Conservation (phyloP, 2,113 vertebrate genomes). For the Cochlearius cochlearius region DNA sequence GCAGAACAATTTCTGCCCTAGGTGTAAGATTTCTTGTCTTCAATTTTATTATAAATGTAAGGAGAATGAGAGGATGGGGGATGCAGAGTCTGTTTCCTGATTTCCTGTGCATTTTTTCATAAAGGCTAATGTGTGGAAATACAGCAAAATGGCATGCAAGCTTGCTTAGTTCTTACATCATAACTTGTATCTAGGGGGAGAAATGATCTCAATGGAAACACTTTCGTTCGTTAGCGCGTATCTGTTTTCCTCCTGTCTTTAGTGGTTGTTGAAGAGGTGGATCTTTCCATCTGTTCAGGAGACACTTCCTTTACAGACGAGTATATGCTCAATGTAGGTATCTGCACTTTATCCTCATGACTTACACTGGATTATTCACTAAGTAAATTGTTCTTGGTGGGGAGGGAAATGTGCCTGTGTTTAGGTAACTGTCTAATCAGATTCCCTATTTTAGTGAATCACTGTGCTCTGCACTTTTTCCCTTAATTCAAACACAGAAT, state of each 20-base stretch:
- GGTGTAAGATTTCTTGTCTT: neutral
- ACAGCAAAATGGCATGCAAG: neutral
- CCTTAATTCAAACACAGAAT: neutral
- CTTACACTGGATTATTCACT: neutral
- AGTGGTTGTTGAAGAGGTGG: neutral
- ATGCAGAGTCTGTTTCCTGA: neutral
- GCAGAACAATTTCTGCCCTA: neutral
- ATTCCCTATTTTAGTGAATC: neutral
- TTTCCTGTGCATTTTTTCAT: neutral
- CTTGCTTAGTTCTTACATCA: neutral
- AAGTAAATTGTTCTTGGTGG: neutral
- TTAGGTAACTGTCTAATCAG: neutral
- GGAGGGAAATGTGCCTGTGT: neutral
- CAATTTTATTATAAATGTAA: neutral
- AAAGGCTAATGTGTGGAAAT: neutral
- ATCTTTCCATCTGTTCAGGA: slow-evolving; percentile 4
- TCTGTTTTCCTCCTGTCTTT: neutral
- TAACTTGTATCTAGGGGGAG: neutral
- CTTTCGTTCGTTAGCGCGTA: neutral
- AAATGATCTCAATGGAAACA: neutral
- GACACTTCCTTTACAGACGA: neutral
- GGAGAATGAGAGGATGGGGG: neutral
- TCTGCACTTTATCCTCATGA: neutral
- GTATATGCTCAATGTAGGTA: neutral
- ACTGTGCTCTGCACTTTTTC: neutral